phyloP scores from a whole-genome alignment of 2,113 vertebrate species.

The Mesoclemmys tuberculata region DNA sequence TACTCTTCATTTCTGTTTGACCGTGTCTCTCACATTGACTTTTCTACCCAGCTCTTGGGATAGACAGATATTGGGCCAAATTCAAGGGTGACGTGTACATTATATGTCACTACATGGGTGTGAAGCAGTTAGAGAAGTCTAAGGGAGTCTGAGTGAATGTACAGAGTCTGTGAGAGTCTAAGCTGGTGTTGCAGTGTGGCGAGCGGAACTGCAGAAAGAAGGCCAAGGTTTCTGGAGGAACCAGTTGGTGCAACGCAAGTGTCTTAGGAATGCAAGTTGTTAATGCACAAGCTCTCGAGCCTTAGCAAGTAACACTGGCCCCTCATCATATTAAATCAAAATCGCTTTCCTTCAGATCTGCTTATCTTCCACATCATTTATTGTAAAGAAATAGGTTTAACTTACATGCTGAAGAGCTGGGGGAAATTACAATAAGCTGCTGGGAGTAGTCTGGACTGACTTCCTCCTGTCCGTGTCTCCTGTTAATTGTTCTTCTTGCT shows the following conservation, averaged over 20 bases:
- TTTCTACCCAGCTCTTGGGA: accelerated
- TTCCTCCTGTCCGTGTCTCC: not conserved
- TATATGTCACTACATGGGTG: not conserved
- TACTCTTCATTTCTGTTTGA: not conserved
- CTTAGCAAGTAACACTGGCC: not conserved
- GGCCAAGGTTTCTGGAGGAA: not conserved
- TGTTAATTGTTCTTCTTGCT: not conserved
- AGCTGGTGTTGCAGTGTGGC: not conserved
- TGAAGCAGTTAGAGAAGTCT: not conserved
- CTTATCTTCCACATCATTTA: not conserved
- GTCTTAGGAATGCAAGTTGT: not conserved
- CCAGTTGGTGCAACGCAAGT: accelerated
- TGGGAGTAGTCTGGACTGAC: slow-evolving; percentile 8
- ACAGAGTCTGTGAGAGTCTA: not conserved
- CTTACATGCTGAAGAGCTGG: not conserved
- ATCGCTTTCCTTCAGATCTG: not conserved
- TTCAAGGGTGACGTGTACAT: not conserved
- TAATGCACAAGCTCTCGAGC: not conserved
- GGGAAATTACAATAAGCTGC: slow-evolving; percentile 56
- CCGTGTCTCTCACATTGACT: not conserved
- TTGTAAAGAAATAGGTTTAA: not conserved
- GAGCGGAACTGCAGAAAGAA: not conserved
- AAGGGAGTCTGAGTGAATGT: not conserved
- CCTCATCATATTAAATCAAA: not conserved
- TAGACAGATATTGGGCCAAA: not conserved